Conservation (phyloP, 2,888 invertebrate genomes). For the Gastrophysa polygoni region DNA sequence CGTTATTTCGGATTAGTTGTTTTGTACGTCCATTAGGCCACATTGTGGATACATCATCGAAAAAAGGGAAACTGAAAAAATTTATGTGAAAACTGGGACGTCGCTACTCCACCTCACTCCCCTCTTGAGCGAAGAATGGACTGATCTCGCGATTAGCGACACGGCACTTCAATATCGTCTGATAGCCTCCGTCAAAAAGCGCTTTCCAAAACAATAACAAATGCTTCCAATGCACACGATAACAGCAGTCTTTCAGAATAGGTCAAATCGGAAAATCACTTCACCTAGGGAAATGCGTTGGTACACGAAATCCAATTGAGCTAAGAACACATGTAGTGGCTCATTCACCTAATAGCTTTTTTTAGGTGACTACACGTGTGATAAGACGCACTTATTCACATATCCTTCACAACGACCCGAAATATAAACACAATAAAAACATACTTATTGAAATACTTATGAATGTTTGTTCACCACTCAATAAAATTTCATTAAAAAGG, state of each 20-base stretch:
- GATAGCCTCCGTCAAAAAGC: constrained; percentile 62
- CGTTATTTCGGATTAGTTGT: constrained; percentile 21
- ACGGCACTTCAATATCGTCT: constrained; percentile 31
- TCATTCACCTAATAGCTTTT: constrained; percentile 33
- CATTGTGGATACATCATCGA: constrained; percentile 33
- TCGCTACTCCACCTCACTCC: constrained; percentile 43
- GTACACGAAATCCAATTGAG: constrained; percentile 18
- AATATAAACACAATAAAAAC: not conserved
- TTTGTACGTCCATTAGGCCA: constrained; percentile 26
- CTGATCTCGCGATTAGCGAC: constrained; percentile 57
- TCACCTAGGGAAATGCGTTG: constrained; percentile 16
- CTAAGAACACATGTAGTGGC: constrained; percentile 32
- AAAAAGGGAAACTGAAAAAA: constrained; percentile 14
- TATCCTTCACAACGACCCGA: not conserved
- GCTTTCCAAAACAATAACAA: constrained; percentile 76
- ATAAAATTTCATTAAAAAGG: constrained; percentile 16
- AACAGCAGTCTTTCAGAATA: not conserved
- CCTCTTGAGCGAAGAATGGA: constrained; percentile 58
- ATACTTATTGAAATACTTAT: not conserved
- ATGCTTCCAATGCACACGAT: constrained; percentile 64
- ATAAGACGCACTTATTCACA: not conserved
- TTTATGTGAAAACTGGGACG: not conserved
- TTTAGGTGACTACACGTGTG: constrained; percentile 35
- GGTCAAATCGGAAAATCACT: constrained; percentile 13
- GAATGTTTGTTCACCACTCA: not conserved